Conservation (phyloP, 2,113 vertebrate species). For the Amblyopsis rosae region DNA sequence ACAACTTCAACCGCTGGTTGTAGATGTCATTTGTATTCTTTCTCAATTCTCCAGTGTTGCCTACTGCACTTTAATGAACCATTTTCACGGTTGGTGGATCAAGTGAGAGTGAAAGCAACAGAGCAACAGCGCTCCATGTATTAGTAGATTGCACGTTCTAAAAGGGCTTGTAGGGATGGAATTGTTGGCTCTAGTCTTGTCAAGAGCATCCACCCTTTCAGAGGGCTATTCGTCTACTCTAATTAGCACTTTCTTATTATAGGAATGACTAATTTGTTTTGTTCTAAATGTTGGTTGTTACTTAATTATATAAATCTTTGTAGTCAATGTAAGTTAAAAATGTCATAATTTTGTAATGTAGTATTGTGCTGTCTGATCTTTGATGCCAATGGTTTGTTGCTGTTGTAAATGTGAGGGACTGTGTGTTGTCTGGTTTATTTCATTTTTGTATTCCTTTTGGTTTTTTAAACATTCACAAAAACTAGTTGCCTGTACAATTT, state of each 20-base stretch:
- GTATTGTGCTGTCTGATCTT: constrained; percentile 1
- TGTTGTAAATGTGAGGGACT: constrained; percentile 3
- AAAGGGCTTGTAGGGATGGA: background rate
- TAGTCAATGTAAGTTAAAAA: background rate
- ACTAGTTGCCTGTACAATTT: constrained; percentile 2
- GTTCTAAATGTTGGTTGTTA: too few species aligned
- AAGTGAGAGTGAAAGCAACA: too few species aligned
- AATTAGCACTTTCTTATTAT: constrained; percentile 6
- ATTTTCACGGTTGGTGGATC: too few species aligned
- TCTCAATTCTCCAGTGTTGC: too few species aligned
- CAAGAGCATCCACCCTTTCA: constrained; percentile 4
- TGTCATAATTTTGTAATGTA: constrained; percentile 1
- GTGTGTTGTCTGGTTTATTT: background rate
- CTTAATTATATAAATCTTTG: background rate
- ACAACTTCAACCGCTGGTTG: too few species aligned
- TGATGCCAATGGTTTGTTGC: constrained; percentile 9
- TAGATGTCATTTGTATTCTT: too few species aligned
- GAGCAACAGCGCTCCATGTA: background rate
- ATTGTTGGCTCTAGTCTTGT: background rate
- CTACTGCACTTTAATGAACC: too few species aligned
- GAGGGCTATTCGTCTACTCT: constrained; percentile 5
- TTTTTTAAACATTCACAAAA: background rate
- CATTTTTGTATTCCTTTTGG: too few species aligned
- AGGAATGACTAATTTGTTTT: background rate
- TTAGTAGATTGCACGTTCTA: background rate